Base-by-base conservation (phyloP, 1,140 invertebrate genomes). In the Cataglyphis hispanica region DNA sequence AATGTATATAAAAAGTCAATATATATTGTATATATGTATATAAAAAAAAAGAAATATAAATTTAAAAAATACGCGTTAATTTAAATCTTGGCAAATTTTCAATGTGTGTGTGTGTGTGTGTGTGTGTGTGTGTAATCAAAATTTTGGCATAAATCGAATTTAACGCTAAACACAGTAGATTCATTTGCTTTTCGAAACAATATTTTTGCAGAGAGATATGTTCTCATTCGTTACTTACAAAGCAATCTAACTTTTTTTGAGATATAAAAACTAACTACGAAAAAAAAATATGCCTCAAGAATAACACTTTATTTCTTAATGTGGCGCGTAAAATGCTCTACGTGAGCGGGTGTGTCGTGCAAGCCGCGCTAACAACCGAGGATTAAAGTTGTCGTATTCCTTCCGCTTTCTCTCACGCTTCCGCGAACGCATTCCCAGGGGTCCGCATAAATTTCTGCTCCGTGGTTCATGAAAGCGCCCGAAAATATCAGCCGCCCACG, bases 401-500 rank as follows among this genome's bases (percentile, higher is more conserved):
- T 84, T 86, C 64, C 60, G 69, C 80, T 84, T 84, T 69, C 69
- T 53, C 67, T 53, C 77, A 11, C 50, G 81, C 83, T 88, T 86
- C 63, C 66, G 84, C 86, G 56, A 86, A 76, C 84, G 87, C 85
- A 86, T 89, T 91, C 84, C 81, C 75, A 85, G 77, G 74, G 85
- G 87, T 90, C 76, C 87, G 86, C 87, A 92, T 93, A 93, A 92
- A 92, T 92, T 91, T 90, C 80, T 89, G 87, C 87, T 89, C 66
- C 81, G 90, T 80, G 91, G 89, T 92, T 92, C 88, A 91, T 92
- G 91, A 92, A 93, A 92, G 91, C 88, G 75, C 83, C 91, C 89
- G 78, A 93, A 93, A 93, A 92, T 93, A 93, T 91, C 87, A 61
- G 69, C 89, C 86, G 86, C 86, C 89, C 86, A 90, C 89, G 86